Evolutionary conservation across 1,140 invertebrate species (phyloP).

Genomic region (Elymnias hypermnestra): DNA sequence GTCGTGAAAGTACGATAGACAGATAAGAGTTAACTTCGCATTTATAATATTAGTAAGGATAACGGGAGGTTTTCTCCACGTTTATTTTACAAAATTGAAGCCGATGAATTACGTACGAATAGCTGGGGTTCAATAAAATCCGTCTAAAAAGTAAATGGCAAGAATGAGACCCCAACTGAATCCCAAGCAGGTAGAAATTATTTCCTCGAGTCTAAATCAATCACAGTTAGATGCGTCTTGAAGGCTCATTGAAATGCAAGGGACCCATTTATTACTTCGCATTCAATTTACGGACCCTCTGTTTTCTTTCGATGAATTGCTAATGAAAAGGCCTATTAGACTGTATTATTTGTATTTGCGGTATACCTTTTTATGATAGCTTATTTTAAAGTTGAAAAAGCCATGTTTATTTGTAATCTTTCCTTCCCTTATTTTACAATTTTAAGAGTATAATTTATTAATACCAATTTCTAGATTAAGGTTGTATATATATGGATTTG

Average conservation of each 20-base stretch:
- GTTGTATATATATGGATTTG: too few relatives aligned
- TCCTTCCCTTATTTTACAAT: too few relatives aligned
- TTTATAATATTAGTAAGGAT: too few relatives aligned
- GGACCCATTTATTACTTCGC: conserved; percentile 44
- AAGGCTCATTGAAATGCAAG: conserved; percentile 64
- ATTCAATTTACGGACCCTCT: conserved; percentile 44
- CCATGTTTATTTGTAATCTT: too few relatives aligned
- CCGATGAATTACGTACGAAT: neutral
- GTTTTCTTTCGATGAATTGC: conserved; percentile 26
- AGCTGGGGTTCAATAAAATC: neutral
- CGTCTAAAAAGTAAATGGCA: conserved; percentile 12
- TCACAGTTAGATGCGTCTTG: conserved; percentile 46
- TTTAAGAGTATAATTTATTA: too few relatives aligned
- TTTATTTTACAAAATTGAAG: too few relatives aligned
- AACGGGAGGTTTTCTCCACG: too few relatives aligned
- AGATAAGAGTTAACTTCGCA: too few relatives aligned
- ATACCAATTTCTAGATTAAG: too few relatives aligned
- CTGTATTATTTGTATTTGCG: conserved; percentile 9
- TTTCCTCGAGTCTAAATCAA: conserved; percentile 55
- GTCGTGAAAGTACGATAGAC: too few relatives aligned
- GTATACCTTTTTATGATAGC: neutral
- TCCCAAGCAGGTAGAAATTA: conserved; percentile 53
- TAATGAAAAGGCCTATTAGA: conserved; percentile 24
- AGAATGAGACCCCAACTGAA: conserved; percentile 28
- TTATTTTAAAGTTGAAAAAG: too few relatives aligned